Base-by-base conservation (phyloP, 1,140 invertebrate species). In the Oryctes rhinoceros region DNA sequence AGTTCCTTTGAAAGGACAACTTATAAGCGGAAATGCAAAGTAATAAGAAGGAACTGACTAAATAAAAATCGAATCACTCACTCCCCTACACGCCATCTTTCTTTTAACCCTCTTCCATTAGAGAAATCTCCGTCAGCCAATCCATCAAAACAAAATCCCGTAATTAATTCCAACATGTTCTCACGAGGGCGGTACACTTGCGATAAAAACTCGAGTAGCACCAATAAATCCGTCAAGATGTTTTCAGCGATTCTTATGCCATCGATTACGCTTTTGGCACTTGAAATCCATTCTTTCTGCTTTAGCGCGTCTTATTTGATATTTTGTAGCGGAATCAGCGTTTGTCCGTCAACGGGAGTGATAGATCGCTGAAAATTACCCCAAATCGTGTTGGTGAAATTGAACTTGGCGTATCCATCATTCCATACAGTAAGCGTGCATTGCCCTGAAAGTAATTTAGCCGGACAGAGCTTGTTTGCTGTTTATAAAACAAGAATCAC, bases 211-310 rank as follows among this genome's bases (percentile, higher is more conserved):
- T 59, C 53, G 53, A 13, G 18, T 9, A 30, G 65, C 18, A 24
- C 65, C 65, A 71, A 71, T 71, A 71, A 71, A 71, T 71, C 65
- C 65, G 65, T 71, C 65, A 71, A 71, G 65, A 24, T 71, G 65
- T 24, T 24, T 71, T 71, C 65, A 71, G 35, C 65, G 65, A 71
- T 71, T 71, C 11, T 4, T 71, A 71, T 30, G 65, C 35, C 65
- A 71, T 71, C 65, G 20, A 71, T 71, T 71, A 71, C 24, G 13
- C 4, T 37, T 71, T 71, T 35, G 65, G 65, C 53, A 18, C 53
- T 18, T 18, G 53, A 59, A 59, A 59, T 59, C 53, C 53, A 59
- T 59, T 59, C 53, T 59, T 59, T 59, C n/a, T 59, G 53, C 15
- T 18, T 59, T 59, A 59, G 53, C 53, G 15, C 4, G 53, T 59